phyloP scores from a whole-genome alignment of 2,113 vertebrate genomes.

The Entomyzon cyanotis region DNA sequence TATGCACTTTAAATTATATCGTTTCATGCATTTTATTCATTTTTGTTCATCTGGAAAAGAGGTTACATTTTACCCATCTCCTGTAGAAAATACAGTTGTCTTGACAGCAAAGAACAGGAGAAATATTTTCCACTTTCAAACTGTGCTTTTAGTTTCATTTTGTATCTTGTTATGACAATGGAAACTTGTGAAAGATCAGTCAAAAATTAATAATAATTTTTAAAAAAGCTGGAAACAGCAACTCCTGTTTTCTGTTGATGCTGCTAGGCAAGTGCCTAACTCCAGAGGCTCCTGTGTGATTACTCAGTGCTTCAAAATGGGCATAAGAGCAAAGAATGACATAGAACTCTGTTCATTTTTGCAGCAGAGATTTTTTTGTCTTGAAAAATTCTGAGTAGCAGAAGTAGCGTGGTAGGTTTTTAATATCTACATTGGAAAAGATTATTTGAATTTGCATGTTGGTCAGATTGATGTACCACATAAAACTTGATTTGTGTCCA shows the following conservation, averaged over 20 bases:
- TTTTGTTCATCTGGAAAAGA: slow-evolving; percentile 13
- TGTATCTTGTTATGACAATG: slow-evolving; percentile 10
- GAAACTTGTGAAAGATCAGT: neutral
- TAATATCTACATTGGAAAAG: neutral
- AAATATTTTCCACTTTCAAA: slow-evolving; percentile 10
- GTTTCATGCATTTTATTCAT: neutral
- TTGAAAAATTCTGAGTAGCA: neutral
- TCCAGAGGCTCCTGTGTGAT: neutral
- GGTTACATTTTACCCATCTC: neutral
- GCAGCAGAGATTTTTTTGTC: neutral
- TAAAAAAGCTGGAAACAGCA: neutral
- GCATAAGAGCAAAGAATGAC: neutral
- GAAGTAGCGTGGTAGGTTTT: accelerated
- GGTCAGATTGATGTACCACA: neutral
- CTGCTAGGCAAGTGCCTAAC: neutral
- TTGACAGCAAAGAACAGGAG: slow-evolving; percentile 31
- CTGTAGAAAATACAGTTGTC: neutral
- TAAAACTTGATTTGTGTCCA: neutral
- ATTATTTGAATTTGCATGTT: neutral
- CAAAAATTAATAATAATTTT: neutral
- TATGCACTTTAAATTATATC: neutral
- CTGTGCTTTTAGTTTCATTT: slow-evolving; percentile 12
- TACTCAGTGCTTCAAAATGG: neutral
- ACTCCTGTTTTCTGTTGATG: neutral
- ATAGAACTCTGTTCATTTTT: neutral